Evolutionary conservation across 2,113 vertebrate species (phyloP).

Genomic region (Lophochroa leadbeateri): DNA sequence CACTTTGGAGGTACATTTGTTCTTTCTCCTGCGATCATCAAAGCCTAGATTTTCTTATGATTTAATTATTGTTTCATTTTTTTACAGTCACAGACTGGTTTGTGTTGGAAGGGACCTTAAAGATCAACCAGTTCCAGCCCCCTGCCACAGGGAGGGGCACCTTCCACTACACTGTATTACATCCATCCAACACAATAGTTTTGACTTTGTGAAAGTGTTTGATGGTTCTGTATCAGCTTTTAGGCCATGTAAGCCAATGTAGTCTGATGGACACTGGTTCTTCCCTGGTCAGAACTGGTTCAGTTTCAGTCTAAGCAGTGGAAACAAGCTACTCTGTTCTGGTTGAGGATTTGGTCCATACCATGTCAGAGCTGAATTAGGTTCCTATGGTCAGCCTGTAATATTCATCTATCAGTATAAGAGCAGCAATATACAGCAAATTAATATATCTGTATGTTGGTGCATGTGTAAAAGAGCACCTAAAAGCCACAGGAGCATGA

Average conservation of each 20-base stretch:
- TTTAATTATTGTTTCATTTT: neutral
- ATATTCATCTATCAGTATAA: neutral
- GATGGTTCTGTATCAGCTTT: neutral
- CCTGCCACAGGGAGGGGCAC: neutral
- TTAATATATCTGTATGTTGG: neutral
- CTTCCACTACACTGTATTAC: neutral
- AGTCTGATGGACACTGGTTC: neutral
- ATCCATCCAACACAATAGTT: neutral
- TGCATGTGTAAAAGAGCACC: neutral
- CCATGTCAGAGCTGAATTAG: neutral
- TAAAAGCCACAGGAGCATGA: neutral
- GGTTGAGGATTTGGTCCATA: neutral
- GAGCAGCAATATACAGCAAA: neutral
- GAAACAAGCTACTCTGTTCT: neutral
- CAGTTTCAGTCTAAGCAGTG: neutral
- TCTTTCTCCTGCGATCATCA: neutral
- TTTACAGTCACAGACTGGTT: neutral
- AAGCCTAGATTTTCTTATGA: neutral
- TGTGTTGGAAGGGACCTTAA: neutral
- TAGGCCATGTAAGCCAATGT: rapidly evolving
- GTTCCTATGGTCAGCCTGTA: neutral
- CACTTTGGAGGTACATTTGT: neutral
- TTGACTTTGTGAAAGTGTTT: neutral
- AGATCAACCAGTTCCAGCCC: neutral
- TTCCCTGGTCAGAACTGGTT: neutral